Evolutionary conservation across 2,888 invertebrate genomes (phyloP).

Genomic region (Ceratothoa steindachneri): DNA sequence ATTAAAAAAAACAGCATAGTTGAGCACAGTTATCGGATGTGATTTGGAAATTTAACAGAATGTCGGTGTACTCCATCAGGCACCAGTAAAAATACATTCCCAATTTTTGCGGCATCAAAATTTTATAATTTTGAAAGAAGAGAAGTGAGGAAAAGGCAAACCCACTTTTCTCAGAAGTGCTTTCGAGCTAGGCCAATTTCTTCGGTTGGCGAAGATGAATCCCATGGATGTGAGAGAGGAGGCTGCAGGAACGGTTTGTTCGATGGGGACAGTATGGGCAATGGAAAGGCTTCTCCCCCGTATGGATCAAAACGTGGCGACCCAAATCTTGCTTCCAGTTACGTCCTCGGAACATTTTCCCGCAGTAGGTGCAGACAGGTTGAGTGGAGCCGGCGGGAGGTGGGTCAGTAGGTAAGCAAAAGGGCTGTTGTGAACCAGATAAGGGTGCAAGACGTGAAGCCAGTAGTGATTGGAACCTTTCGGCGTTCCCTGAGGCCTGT

Average conservation of each 20-base stretch:
- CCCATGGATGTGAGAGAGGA: constrained; percentile 21
- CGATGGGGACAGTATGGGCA: constrained; percentile 40
- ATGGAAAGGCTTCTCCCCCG: constrained; percentile 34
- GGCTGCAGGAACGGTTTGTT: constrained; percentile 34
- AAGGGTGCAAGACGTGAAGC: not conserved
- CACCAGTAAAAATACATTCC: too few species aligned
- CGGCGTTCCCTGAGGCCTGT: not conserved
- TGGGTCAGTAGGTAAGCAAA: not conserved
- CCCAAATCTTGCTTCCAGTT: constrained; percentile 36
- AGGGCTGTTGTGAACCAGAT: not conserved
- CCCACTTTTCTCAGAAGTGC: too few species aligned
- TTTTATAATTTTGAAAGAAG: too few species aligned
- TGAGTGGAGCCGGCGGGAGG: not conserved
- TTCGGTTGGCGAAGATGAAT: not conserved
- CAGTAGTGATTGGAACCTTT: not conserved
- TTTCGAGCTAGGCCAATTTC: too few species aligned
- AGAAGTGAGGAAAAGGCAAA: too few species aligned
- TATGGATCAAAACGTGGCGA: constrained; percentile 33
- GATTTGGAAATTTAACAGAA: too few species aligned
- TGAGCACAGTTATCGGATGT: too few species aligned
- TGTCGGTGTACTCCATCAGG: too few species aligned
- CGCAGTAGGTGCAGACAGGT: constrained; percentile 4
- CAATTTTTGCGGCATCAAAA: too few species aligned
- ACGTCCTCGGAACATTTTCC: constrained; percentile 28
- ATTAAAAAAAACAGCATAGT: too few species aligned